phyloP scores from a whole-genome alignment of 2,888 invertebrate species.

The Cantharis rufa region DNA sequence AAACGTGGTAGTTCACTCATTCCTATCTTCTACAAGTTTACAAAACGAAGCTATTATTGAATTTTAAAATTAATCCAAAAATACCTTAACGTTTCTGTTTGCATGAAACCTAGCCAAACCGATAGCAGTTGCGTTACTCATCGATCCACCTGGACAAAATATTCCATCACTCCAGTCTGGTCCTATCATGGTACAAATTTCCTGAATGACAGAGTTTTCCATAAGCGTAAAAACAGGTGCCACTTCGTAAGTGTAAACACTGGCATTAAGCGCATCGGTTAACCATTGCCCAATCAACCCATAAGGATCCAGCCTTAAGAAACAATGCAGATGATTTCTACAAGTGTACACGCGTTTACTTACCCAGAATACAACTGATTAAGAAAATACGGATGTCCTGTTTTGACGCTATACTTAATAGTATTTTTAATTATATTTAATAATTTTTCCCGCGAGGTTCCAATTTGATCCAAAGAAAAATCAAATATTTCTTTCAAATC shows the following conservation, averaged over 20 bases:
- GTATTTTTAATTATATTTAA: conserved; percentile 55
- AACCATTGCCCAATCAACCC: conserved; percentile 60
- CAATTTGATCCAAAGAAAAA: conserved; percentile 51
- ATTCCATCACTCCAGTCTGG: conserved; percentile 57
- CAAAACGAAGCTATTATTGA: too few species aligned
- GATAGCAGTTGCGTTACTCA: conserved; percentile 62
- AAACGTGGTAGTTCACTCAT: conserved; percentile 52
- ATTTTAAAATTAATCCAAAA: background rate
- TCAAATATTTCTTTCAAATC: conserved; percentile 55
- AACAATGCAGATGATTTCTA: background rate
- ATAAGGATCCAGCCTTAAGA: conserved; percentile 58
- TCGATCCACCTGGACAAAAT: conserved; percentile 63
- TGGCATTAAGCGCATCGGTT: conserved; percentile 58
- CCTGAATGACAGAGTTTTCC: conserved; percentile 57
- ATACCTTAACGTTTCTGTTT: conserved; percentile 57
- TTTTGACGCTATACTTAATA: conserved; percentile 62
- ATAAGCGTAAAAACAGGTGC: conserved; percentile 62
- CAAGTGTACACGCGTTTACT: conserved; percentile 27
- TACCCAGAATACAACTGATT: conserved; percentile 64
- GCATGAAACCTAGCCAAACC: conserved; percentile 59
- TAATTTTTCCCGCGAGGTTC: conserved; percentile 54
- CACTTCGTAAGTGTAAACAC: conserved; percentile 63
- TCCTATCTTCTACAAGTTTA: conserved; percentile 51
- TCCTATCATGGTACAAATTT: conserved; percentile 58
- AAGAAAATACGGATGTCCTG: conserved; percentile 62